Conservation (phyloP, 2,113 vertebrate genomes). For the Myanophis thanlyinensis region DNA sequence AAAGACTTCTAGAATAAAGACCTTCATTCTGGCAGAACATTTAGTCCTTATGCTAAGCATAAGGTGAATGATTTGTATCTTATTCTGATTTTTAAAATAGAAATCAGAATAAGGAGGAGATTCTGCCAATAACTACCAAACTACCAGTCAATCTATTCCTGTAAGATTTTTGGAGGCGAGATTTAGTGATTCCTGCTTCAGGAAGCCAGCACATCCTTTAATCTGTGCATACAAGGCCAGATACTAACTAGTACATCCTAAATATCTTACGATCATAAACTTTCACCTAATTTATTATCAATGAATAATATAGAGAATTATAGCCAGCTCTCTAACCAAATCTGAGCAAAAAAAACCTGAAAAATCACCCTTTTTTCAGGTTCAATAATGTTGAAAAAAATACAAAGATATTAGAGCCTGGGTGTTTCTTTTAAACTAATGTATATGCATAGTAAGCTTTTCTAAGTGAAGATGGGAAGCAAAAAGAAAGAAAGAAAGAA, state of each 20-base stretch:
- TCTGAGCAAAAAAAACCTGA: background rate
- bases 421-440: background rate
- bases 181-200: background rate
- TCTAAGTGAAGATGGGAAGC: background rate
- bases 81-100: background rate
- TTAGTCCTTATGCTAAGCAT: background rate
- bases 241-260: background rate
- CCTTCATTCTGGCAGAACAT: background rate
- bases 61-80: background rate
- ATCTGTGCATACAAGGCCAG: background rate
- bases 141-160: background rate
- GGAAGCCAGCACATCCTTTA: background rate
- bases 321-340: background rate
- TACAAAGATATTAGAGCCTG: background rate
- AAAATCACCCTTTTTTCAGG: background rate
- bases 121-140: background rate
- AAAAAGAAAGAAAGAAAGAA: background rate
- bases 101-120: background rate
- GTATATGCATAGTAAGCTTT: background rate
- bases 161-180: background rate
- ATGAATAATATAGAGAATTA: background rate
- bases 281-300: background rate
- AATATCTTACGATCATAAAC: background rate
- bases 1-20: background rate
- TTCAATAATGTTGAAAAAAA: background rate